Base-by-base conservation (phyloP, 2,888 invertebrate species). In the Sacculina carcini region DNA sequence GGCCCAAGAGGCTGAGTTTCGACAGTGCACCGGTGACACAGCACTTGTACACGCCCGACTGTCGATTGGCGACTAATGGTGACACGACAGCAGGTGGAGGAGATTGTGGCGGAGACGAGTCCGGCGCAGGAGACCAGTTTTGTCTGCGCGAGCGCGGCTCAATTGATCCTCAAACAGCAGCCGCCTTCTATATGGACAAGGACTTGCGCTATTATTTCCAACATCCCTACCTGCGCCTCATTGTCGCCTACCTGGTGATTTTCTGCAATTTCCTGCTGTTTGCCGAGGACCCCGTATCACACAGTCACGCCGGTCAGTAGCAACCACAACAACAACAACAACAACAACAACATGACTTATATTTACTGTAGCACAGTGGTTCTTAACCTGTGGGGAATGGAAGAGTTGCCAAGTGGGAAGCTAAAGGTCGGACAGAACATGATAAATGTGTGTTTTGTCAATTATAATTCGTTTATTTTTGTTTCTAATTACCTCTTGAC, bases 201-300 rank as follows among this genome's bases (percentile, higher is more conserved):
- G 69, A 69, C 58, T 59, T 64, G 52, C 63, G 68, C 29, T 70
- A 68, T 59, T 68, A 65, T 59, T 69, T 70, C 59, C 69, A 69
- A 59, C 69, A 70, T 58, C 70, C 70, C 5, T 69, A 67, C 58
- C 61, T 65, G 24, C 60, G 70, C 19, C 61, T 69, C n/a, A 63
- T 66, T 56, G 61, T 68, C 48, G 66, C 67, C 7, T 68, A 68
- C 57, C 64, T 69, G 56, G 67, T 69, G 40, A 67, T 66, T 47
- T 66, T 69, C 58, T 69, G 67, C 59, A 70, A 70, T 59, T 69
- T 70, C 57, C 61, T 69, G 38, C 64, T 70, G 21, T 70, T 69
- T 59, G 70, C 69, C 9, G 70, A 70, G 56, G 70, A 70, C 56
- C 70, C 69, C 2, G 66, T 70, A 28, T 67, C 68, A 2, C 69